A percentile compares a stretch with the other conserved stretches of the same genome.
These are phyloP conservation scores for Haliclystus octoradiatus DNA, from an alignment of 30 jellyfish, hydroid and myxozoan genomes.

Conservation along the genomic window DNA sequence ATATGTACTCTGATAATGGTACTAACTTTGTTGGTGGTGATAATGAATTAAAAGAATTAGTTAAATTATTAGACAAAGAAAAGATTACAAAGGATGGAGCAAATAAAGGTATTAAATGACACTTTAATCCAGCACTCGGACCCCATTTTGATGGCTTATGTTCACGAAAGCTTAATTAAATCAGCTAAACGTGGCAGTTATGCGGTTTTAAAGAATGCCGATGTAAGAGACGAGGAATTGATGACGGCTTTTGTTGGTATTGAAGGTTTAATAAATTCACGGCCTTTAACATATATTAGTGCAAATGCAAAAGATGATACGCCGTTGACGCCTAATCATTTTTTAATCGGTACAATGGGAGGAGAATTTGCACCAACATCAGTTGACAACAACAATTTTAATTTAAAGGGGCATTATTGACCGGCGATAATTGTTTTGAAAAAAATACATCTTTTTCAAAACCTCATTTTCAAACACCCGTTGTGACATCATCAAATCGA, in stretches of 20 bases:
- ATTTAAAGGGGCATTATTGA: too few species aligned
- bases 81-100: too few species aligned
- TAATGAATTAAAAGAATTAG: conserved; percentile 23
- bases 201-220: conserved; percentile 23
- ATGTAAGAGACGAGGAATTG: too few species aligned
- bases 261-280: too few species aligned
- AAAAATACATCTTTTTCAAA: too few species aligned
- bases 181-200: conserved; percentile 35
- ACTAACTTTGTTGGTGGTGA: conserved; percentile 28
- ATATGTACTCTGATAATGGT: too few species aligned
- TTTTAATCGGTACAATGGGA: conserved; percentile 33
- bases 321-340: conserved; percentile 40
- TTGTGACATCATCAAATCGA: too few species aligned
- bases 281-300: conserved; percentile 14
- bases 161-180: conserved; percentile 17
- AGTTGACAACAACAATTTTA: not conserved
- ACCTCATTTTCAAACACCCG: too few species aligned
- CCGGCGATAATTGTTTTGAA: too few species aligned
- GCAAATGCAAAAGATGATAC: too few species aligned
- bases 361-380: conserved; percentile 19
- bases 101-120: conserved; percentile 42
- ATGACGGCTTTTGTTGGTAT: conserved; percentile 11
- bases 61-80: too few species aligned
- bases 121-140: conserved; percentile 34
- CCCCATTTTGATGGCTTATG: conserved; percentile 41